Percentiles rank a stretch among this genome's conserved stretches.
Evolutionary conservation across 2,888 invertebrate species (phyloP).

Genomic region (Horisme vitalbata): DNA sequence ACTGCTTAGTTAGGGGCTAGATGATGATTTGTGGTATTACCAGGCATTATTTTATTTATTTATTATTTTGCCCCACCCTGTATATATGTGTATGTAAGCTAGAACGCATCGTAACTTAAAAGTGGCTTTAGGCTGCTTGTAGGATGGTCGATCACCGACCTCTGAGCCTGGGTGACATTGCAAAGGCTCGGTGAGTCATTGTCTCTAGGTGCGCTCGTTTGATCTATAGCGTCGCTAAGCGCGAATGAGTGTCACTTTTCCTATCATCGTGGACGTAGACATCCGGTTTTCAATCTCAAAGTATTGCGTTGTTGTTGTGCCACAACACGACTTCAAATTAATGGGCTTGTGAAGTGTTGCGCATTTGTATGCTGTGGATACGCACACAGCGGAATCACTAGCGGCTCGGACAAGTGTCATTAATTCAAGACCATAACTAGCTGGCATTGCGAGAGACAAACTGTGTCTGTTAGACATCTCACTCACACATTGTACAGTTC

Average conservation of each 20-base stretch:
- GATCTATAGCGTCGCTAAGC: constrained; percentile 22
- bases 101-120: too few relatives aligned
- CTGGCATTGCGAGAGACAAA: constrained; percentile 22
- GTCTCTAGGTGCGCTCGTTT: constrained; percentile 32
- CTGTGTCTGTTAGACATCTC: constrained; percentile 26
- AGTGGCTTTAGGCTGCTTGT: constrained; percentile 3
- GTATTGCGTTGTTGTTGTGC: constrained; percentile 27
- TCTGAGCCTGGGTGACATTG: constrained; percentile 22
- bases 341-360: constrained; percentile 21
- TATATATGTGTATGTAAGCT: too few relatives aligned
- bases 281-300: constrained; percentile 20
- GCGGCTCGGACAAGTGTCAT: constrained; percentile 29
- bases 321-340: constrained; percentile 17
- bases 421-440: constrained; percentile 35
- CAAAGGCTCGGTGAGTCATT: constrained; percentile 24
- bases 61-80: too few relatives aligned
- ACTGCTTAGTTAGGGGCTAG: too few relatives aligned
- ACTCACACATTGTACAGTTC: constrained; percentile 26
- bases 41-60: too few relatives aligned
- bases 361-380: constrained; percentile 28
- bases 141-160: constrained; percentile 26
- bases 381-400: constrained; percentile 17
- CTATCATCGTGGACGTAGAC: constrained; percentile 16
- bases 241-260: constrained; percentile 12
- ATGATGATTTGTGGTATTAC: too few relatives aligned